phyloP scores from a whole-genome alignment of 2,113 vertebrate species.

The Vanacampus margaritifer region DNA sequence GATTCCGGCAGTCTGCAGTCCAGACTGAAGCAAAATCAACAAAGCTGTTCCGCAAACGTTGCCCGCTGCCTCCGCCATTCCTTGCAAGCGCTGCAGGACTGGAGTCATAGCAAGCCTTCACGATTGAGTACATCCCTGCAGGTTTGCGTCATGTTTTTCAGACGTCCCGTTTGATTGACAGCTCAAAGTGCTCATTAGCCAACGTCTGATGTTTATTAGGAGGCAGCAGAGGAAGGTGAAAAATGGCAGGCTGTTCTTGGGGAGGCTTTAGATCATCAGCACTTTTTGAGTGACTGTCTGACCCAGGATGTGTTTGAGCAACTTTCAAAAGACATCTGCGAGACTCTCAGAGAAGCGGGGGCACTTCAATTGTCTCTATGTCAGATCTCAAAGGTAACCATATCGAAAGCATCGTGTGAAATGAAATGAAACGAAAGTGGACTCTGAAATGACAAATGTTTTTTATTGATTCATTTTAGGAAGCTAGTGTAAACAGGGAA shows the following conservation, averaged over 20 bases:
- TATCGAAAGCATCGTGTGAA: background rate
- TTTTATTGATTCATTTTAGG: constrained; percentile 53
- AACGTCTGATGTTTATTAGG: constrained; percentile 44
- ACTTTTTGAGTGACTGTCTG: constrained; percentile 63
- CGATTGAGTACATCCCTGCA: constrained; percentile 50
- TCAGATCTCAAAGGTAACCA: constrained; percentile 57
- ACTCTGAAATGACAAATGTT: constrained; percentile 1
- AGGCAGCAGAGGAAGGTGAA: constrained; percentile 52
- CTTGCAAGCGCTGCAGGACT: constrained; percentile 60
- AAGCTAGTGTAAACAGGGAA: constrained; percentile 44
- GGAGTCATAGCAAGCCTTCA: constrained; percentile 49
- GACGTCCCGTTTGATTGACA: background rate
- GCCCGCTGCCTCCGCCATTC: constrained; percentile 46
- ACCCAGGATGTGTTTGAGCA: constrained; percentile 43
- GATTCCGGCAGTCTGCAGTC: constrained; percentile 51
- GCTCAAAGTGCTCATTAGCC: background rate
- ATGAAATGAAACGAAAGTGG: no score
- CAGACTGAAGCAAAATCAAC: constrained; percentile 56
- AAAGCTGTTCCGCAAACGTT: constrained; percentile 51
- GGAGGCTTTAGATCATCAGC: constrained; percentile 59
- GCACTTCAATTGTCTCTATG: constrained; percentile 28
- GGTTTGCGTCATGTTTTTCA: constrained; percentile 45
- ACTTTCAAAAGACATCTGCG: constrained; percentile 54
- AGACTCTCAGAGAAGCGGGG: constrained; percentile 45
- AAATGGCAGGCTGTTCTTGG: constrained; percentile 44